A percentile compares a stretch with the other conserved stretches of the same genome.
Conservation (phyloP, 2,797 vertebrate species). For the Lepus townsendii region DNA sequence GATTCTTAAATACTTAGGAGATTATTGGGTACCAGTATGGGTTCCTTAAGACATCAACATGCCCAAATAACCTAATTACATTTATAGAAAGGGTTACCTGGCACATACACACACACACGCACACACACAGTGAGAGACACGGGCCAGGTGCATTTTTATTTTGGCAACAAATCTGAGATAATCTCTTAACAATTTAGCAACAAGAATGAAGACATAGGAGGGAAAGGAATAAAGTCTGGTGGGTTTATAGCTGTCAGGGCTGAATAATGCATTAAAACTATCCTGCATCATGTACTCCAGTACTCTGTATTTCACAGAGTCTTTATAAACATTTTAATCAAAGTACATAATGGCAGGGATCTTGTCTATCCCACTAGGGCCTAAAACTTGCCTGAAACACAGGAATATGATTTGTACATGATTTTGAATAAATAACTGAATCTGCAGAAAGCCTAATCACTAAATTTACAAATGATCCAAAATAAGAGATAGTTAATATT, state of each 20-base stretch:
- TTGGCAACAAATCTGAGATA: slow-evolving; percentile 63
- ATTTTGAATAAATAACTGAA: slow-evolving; percentile 36
- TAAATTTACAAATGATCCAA: slow-evolving; percentile 29
- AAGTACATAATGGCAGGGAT: background rate
- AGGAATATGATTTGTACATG: background rate
- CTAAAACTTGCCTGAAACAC: background rate
- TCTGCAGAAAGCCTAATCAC: slow-evolving; percentile 12
- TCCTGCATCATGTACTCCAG: background rate
- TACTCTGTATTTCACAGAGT: background rate
- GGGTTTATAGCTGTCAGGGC: background rate
- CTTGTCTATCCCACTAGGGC: background rate
- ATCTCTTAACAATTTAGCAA: slow-evolving; percentile 41
- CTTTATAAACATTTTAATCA: slow-evolving; percentile 40
- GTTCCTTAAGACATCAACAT: background rate
- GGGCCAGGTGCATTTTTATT: slow-evolving; percentile 54
- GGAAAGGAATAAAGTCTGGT: slow-evolving; percentile 32
- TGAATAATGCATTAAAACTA: slow-evolving; percentile 39
- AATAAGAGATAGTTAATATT: slow-evolving; percentile 31
- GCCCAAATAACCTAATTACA: background rate
- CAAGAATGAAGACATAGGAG: slow-evolving; percentile 26
- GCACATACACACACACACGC: background rate
- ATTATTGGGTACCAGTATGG: background rate
- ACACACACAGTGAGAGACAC: background rate
- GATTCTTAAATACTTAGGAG: slow-evolving; percentile 26
- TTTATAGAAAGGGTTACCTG: slow-evolving; percentile 34